phyloP scores from a whole-genome alignment of 2,797 vertebrate genomes.

The Phalanger gymnotis region DNA sequence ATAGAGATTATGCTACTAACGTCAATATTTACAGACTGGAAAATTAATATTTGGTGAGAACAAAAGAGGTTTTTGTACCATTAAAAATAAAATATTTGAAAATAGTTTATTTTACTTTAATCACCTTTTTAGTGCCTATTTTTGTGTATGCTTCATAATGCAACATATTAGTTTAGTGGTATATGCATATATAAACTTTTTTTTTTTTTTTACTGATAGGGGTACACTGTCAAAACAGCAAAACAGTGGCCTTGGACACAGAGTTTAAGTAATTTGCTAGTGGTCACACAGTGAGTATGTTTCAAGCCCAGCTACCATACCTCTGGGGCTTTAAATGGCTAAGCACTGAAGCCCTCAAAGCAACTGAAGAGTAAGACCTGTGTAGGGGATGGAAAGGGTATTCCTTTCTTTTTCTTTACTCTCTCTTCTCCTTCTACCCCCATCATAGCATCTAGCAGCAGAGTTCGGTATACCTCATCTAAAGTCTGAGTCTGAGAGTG shows the following conservation, averaged over 20 bases:
- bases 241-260: neutral
- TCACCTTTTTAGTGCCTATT: neutral
- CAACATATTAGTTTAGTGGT: neutral
- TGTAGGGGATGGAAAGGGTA: neutral
- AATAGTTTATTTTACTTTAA: neutral
- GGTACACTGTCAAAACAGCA: neutral
- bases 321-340: neutral
- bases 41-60: neutral
- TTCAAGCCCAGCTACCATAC: neutral
- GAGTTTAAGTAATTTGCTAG: neutral
- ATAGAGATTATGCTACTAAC: neutral
- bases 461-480: neutral
- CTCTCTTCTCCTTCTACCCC: neutral
- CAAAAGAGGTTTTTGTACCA: neutral
- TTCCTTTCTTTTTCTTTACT: neutral
- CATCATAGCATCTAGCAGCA: neutral
- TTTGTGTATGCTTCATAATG: neutral
- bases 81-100: neutral
- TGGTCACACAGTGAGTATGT: neutral
- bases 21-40: neutral
- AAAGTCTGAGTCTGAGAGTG: neutral
- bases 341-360: too few relatives aligned
- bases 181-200: neutral
- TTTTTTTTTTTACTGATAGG: too few relatives aligned
- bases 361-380: neutral